Percentiles rank a stretch among this genome's conserved stretches.
These are phyloP conservation scores for Chironex yamaguchii DNA, from an alignment of 30 jellyfish, hydroid and myxozoan genomes.

Conservation along the genomic window DNA sequence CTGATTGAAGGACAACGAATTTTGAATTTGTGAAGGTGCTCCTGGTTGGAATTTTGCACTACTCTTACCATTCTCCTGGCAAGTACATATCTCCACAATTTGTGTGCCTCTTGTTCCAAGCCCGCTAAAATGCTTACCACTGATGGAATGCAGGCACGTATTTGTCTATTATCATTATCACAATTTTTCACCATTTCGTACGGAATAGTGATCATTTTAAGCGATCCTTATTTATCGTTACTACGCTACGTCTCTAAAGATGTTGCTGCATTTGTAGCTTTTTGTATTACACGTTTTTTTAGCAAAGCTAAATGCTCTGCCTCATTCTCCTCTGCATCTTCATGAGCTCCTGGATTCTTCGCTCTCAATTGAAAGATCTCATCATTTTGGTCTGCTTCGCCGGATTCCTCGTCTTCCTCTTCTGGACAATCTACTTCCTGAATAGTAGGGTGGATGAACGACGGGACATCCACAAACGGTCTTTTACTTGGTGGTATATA, in stretches of 20 bases:
- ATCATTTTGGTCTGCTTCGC: constrained; percentile 40
- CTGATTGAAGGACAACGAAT: too few species aligned
- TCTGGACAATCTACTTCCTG: constrained; percentile 83
- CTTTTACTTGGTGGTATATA: constrained; percentile 75
- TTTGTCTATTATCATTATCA: too few species aligned
- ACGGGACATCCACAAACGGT: constrained; percentile 61
- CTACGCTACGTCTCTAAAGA: neutral
- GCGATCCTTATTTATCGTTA: too few species aligned
- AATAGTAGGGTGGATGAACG: constrained; percentile 82
- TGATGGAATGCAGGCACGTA: too few species aligned
- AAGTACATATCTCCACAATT: too few species aligned
- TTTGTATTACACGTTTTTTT: constrained; percentile 84
- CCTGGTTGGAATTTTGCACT: too few species aligned
- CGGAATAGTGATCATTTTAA: too few species aligned
- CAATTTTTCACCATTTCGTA: too few species aligned
- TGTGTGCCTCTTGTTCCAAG: too few species aligned
- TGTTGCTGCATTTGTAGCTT: constrained; percentile 83
- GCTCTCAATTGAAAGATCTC: constrained; percentile 13
- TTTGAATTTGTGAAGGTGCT: too few species aligned
- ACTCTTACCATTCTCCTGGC: too few species aligned
- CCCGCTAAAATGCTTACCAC: too few species aligned
- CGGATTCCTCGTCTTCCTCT: constrained; percentile 78
- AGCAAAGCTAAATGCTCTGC: constrained; percentile 82
- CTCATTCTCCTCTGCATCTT: constrained; percentile 43
- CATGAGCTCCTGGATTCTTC: constrained; percentile 50